Percentiles rank a stretch among this genome's conserved stretches.
Evolutionary conservation across 2,888 invertebrate genomes (phyloP).

Genomic region (Mimumesa dahlbomi): DNA sequence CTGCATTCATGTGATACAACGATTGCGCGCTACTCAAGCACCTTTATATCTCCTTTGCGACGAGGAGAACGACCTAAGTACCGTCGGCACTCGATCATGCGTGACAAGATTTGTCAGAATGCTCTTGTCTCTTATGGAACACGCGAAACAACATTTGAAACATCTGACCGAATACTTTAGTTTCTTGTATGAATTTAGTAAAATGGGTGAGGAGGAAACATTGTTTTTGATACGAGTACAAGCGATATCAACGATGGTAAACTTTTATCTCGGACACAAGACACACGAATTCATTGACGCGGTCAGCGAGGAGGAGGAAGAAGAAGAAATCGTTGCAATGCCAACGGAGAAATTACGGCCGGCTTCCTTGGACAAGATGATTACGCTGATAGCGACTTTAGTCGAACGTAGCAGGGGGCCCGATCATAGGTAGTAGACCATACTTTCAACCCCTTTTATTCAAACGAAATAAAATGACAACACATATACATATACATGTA

Average conservation of each 20-base stretch:
- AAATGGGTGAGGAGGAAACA: conserved; percentile 97
- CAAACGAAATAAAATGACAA: no score
- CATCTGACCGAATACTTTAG: conserved; percentile 96
- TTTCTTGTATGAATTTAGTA: conserved; percentile 94
- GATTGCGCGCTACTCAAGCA: conserved; percentile 87
- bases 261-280: conserved; percentile 95
- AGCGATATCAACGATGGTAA: conserved; percentile 94
- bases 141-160: conserved; percentile 91
- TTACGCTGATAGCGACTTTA: conserved; percentile 92
- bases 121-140: conserved; percentile 92
- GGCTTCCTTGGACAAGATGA: conserved; percentile 97
- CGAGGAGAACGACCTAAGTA: conserved; percentile 81
- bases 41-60: conserved; percentile 85
- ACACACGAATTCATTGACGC: conserved; percentile 87
- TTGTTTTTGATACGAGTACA: conserved; percentile 92
- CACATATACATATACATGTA: no score
- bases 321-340: conserved; percentile 85
- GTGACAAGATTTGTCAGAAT: conserved; percentile 96
- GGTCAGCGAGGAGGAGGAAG: conserved; percentile 88
- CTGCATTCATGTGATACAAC: conserved; percentile 96
- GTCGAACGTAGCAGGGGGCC: conserved; percentile 93
- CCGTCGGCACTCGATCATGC: conserved; percentile 90
- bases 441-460: no score
- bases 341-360: conserved; percentile 91
- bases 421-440: conserved; percentile 81